Evolutionary conservation across 2,888 invertebrate species (phyloP).

Genomic region (Dendrolimus houi): DNA sequence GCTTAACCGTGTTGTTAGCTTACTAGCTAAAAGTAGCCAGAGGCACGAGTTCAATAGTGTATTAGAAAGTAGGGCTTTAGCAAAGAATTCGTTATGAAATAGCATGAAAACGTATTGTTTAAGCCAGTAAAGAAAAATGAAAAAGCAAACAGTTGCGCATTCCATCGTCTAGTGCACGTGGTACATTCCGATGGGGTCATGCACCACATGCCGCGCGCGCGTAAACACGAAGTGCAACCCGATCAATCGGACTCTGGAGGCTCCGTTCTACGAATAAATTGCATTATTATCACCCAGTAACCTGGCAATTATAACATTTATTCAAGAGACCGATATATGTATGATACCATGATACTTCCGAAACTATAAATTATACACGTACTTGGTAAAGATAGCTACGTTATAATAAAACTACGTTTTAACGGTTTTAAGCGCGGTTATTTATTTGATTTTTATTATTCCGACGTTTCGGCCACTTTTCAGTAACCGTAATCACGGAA

Average conservation of each 20-base stretch:
- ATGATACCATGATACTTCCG: no score
- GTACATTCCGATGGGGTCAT: constrained; percentile 73
- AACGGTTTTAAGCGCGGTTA: no score
- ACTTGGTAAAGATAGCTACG: no score
- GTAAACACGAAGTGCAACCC: constrained; percentile 63
- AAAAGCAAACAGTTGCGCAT: constrained; percentile 75
- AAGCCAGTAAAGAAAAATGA: constrained; percentile 55
- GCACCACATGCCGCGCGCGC: constrained; percentile 62
- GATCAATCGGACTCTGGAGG: constrained; percentile 21
- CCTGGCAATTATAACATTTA: no score
- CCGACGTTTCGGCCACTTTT: no score
- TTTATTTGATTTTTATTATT: no score
- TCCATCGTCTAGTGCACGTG: constrained; percentile 71
- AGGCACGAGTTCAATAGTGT: constrained; percentile 28
- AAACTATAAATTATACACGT: no score
- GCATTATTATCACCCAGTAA: background rate
- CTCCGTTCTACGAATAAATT: background rate
- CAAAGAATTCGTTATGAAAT: constrained; percentile 67
- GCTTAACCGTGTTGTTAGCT: no score
- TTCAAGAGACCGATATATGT: no score
- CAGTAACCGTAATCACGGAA: no score
- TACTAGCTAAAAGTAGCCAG: background rate
- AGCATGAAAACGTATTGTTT: constrained; percentile 68
- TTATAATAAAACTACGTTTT: no score
- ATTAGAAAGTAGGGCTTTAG: constrained; percentile 54